Evolutionary conservation across 2,888 invertebrate species (phyloP), one percentile per base, ranked within the genome.

Genomic region (Stegophylla sp.): DNA sequence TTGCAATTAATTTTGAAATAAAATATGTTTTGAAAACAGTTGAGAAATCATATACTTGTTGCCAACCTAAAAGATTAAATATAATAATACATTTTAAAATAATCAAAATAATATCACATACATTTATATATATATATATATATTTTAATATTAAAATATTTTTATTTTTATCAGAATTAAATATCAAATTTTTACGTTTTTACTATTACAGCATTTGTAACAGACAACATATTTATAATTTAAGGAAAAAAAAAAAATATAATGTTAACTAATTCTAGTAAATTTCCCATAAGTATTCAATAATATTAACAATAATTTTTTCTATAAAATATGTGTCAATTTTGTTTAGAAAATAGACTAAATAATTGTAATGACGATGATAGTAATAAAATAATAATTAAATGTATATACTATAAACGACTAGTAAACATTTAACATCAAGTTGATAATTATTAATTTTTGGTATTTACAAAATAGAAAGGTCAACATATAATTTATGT

Each of bases 51-150:
- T n/a, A 73, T 48, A 12, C 28, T 28, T 73, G 45, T 73, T 59
- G 59, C 59, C 59, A 28, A 72, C 17, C n/a, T 43, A 61, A 45
- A 26, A 43, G 17, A 59, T 17, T 72, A 51, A 69, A n/a, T 48
- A 51, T 53, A 71, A 48, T 20, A 45, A 20, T 34, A 34, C 34
- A 34, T 53, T 64, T 64, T 45, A 66, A 15, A 23, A 64, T 45
- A 61, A 77, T 56, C 43, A 67, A 77, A 77, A 77, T 76, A 76
- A 66, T 79, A 79, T 79, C 77, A 79, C 77, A 79, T 59, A 56
- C 3, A 77, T 56, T 77, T 77, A 45, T 69, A 67, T 13, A 15
- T 45, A 17, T 67, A n/a, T n/a, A n/a, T n/a, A n/a, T n/a, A n/a
- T n/a, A n/a, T 61, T 41, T 76, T 13, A 28, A 45, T 9, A 45